Base-by-base conservation (phyloP, 1,140 invertebrate species). In the Eriosoma lanigerum region DNA sequence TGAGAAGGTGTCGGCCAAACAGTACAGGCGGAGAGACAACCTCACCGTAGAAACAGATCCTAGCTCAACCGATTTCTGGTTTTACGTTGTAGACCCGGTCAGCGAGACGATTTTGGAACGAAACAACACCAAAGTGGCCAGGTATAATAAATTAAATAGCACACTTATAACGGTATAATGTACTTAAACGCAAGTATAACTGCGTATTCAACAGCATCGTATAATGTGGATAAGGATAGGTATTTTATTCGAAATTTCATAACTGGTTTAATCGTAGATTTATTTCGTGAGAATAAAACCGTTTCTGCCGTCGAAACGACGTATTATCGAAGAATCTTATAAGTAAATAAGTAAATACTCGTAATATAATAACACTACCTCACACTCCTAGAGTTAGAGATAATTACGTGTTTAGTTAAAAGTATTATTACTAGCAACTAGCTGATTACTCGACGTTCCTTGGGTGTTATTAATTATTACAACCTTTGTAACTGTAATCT, bases 11-110 rank as follows among this genome's bases (percentile, higher is more conserved):
- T 90, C 90, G 4, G 88, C 90, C 8, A 89, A 91, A 58, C 90
- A 92, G 82, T 90, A 88, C 81, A 85, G 92, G 21, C 82, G 82
- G 29, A 89, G 89, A 32, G 88, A 89, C 81, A 95, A 94, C 84
- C 90, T 91, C 8, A 93, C 92, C 0, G 85, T 95, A 8, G 90
- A 93, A 82, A 73, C 81, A 0, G 92, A 94, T 85, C 86, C 89
- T 0, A 87, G 89, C n/a, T 92, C 91, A 10, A 94, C 94, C 0
- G 93, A 95, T 84, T 88, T 96, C 4, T 95, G 93, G 93, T 92
- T 96, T 85, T 96, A 95, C 83, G 88, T 92, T 0, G 88, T 96
- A 24, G 93, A 96, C 87, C 94, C 94, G 0, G 88, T 88, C 46
- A 93, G 90, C 0, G 93, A 94, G 78, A 88, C 86, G 54, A 93